Percentiles rank a stretch among this genome's conserved stretches.
Evolutionary conservation across 2,888 invertebrate genomes (phyloP).

Genomic region (Watsonalla cultraria): DNA sequence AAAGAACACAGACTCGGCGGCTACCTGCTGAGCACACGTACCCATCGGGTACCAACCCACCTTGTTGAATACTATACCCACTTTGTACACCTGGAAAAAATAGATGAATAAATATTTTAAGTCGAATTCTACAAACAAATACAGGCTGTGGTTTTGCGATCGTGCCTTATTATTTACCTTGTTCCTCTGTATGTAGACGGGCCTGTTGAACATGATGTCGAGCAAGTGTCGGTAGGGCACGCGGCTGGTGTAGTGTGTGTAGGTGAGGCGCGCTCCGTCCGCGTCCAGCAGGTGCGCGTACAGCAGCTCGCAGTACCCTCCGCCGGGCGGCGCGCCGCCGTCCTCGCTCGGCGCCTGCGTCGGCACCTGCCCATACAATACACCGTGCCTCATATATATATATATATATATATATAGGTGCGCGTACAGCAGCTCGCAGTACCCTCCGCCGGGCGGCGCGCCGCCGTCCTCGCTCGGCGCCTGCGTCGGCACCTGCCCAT

Average conservation of each 20-base stretch:
- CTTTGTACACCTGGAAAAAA: conserved; percentile 82
- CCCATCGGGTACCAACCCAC: conserved; percentile 90
- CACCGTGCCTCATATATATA: not conserved
- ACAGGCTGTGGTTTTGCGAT: not conserved
- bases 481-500: conserved; percentile 84
- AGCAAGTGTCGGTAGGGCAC: conserved; percentile 86
- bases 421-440: conserved; percentile 89
- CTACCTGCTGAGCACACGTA: conserved; percentile 82
- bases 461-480: conserved; percentile 72
- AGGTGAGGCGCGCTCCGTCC: conserved; percentile 88
- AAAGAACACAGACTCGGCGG: conserved; percentile 85
- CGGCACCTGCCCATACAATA: conserved; percentile 80
- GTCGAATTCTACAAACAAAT: too few relatives aligned
- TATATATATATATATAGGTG: conserved; percentile 76
- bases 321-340: conserved; percentile 16
- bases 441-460: conserved; percentile 44
- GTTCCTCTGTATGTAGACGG: conserved; percentile 86
- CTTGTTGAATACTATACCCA: conserved; percentile 90
- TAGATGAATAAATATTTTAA: too few relatives aligned
- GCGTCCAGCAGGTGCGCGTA: conserved; percentile 90
- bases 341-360: conserved; percentile 82
- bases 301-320: conserved; percentile 85
- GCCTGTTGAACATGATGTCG: conserved; percentile 89
- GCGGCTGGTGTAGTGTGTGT: conserved; percentile 87
- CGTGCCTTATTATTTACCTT: conserved; percentile 63